phyloP scores from a whole-genome alignment of 2,113 vertebrate species.

The Onychostruthus taczanowskii region DNA sequence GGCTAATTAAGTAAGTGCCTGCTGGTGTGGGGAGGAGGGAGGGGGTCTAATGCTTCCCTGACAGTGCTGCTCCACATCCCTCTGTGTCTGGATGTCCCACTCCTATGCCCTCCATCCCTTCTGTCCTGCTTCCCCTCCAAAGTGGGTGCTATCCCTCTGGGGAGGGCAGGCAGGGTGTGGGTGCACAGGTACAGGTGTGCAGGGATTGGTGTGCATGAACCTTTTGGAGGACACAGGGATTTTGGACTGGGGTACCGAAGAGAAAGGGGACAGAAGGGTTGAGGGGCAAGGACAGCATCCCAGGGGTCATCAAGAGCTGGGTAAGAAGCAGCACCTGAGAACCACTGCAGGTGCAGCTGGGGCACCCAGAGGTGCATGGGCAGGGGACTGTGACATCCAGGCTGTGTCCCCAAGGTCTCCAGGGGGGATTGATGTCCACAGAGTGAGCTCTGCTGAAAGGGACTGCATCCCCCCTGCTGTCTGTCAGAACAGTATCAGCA shows the following conservation, averaged over 20 bases:
- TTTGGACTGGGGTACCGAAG: background rate
- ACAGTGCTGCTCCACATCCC: background rate
- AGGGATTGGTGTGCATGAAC: fast-evolving
- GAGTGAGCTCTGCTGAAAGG: background rate
- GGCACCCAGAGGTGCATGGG: background rate
- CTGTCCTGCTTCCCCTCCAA: fast-evolving
- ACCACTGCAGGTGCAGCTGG: fast-evolving
- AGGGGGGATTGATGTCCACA: background rate
- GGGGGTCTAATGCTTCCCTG: background rate
- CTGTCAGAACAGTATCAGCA: background rate
- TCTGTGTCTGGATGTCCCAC: fast-evolving
- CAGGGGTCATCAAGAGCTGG: fast-evolving
- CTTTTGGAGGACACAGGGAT: background rate
- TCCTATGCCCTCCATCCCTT: background rate
- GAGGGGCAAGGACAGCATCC: background rate
- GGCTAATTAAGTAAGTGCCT: constrained; percentile 42
- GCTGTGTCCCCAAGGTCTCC: background rate
- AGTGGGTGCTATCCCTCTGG: background rate
- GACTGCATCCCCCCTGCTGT: fast-evolving
- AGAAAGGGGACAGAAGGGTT: background rate
- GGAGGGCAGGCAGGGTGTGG: background rate
- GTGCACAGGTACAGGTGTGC: background rate
- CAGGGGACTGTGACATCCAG: background rate
- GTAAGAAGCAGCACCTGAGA: background rate
- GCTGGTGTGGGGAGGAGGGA: background rate